Percentiles rank a stretch among this genome's conserved stretches.
Conservation (phyloP, 2,113 vertebrate species). For the Scatophagus argus region DNA sequence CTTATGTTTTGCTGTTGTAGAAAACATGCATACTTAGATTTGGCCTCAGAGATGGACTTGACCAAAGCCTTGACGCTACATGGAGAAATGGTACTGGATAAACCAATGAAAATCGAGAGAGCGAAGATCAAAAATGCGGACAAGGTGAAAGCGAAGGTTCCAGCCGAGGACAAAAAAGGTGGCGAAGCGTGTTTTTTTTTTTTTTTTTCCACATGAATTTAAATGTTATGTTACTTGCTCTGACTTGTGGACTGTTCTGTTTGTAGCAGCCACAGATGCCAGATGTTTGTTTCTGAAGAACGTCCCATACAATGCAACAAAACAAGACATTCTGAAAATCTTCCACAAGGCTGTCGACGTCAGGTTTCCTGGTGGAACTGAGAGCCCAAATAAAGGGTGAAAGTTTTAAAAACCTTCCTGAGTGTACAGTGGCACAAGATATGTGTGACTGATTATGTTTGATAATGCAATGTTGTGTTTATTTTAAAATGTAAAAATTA, state of each 20-base stretch:
- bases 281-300: conserved; percentile 93
- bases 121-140: conserved; percentile 81
- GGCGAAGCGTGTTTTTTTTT: too few species aligned
- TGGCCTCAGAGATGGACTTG: conserved; percentile 85
- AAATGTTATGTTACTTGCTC: background rate
- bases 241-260: conserved; percentile 1
- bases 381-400: conserved; percentile 88
- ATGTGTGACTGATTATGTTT: background rate
- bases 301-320: conserved; percentile 86
- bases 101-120: conserved; percentile 88
- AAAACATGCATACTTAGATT: conserved; percentile 69
- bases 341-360: conserved; percentile 87
- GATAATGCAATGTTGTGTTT: background rate
- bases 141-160: conserved; percentile 24
- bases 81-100: conserved; percentile 88
- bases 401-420: conserved; percentile 37
- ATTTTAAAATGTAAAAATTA: background rate
- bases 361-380: conserved; percentile 86
- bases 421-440: background rate
- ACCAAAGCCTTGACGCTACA: conserved; percentile 90
- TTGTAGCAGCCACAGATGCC: conserved; percentile 83
- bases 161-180: conserved; percentile 88
- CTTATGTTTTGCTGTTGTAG: conserved; percentile 51
- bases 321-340: conserved; percentile 86
- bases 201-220: background rate